Evolutionary conservation across 2,888 invertebrate species (phyloP).

Genomic region (Phlogophora meticulosa): DNA sequence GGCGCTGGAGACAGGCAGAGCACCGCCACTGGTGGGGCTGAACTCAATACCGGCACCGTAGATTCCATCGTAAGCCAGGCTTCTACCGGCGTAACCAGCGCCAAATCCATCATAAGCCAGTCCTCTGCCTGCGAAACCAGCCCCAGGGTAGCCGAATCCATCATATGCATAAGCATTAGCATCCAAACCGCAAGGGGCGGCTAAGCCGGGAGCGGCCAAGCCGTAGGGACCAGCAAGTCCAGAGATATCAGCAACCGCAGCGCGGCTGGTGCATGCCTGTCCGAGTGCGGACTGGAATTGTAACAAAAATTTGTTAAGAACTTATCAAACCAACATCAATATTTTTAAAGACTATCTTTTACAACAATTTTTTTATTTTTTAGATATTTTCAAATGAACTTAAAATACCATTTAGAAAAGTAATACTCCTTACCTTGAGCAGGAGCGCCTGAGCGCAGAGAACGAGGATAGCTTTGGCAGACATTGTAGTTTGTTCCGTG

Average conservation of each 20-base stretch:
- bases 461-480: constrained; percentile 45
- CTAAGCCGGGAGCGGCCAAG: background rate
- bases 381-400: too few species aligned
- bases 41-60: constrained; percentile 23
- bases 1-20: constrained; percentile 51
- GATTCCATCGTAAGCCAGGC: constrained; percentile 1
- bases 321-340: too few species aligned
- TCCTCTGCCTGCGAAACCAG: constrained; percentile 20
- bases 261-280: constrained; percentile 19
- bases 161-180: constrained; percentile 13
- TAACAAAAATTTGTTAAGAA: background rate
- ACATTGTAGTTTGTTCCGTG: constrained; percentile 43
- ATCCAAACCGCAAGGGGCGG: background rate
- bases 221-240: constrained; percentile 1
- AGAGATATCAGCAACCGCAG: constrained; percentile 13
- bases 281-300: constrained; percentile 36
- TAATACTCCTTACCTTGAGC: constrained; percentile 50
- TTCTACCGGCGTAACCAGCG: constrained; percentile 1
- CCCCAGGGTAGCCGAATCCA: constrained; percentile 8
- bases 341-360: too few species aligned
- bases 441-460: constrained; percentile 55
- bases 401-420: too few species aligned
- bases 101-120: constrained; percentile 9
- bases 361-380: too few species aligned
- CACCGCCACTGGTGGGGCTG: constrained; percentile 48